A percentile compares a stretch with the other conserved stretches of the same genome.
These are phyloP conservation scores for Allacma fusca DNA, from an alignment of 2,888 invertebrate genomes.

Conservation along the genomic window DNA sequence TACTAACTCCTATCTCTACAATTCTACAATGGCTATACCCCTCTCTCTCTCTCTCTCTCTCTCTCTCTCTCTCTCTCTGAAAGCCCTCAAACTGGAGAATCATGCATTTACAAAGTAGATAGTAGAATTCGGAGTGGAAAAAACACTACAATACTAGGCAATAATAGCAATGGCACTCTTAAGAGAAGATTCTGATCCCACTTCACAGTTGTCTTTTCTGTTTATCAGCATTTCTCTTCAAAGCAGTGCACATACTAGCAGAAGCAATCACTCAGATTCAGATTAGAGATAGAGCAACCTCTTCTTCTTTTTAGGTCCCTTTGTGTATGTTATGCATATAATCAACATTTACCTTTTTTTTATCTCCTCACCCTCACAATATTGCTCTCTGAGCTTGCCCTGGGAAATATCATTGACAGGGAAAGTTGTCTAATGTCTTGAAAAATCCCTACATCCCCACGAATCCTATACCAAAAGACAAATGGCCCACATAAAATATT, in stretches of 20 bases:
- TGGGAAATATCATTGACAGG: no score
- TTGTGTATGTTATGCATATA: constrained; percentile 5
- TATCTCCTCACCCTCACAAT: constrained; percentile 17
- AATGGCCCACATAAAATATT: no score
- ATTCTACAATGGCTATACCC: not conserved
- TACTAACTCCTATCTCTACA: no score
- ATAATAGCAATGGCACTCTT: not conserved
- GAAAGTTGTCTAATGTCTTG: no score
- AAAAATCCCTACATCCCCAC: no score
- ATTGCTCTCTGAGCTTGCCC: not conserved
- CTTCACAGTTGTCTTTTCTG: constrained; percentile 22
- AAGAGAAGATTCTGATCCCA: not conserved
- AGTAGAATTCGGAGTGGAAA: not conserved
- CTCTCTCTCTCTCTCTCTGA: not conserved
- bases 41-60: constrained; percentile 24
- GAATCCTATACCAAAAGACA: no score
- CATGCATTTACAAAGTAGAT: no score
- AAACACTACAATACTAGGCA: not conserved
- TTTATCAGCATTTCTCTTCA: constrained; percentile 24
- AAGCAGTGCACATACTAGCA: constrained; percentile 33
- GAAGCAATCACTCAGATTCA: constrained; percentile 19
- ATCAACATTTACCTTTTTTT: constrained; percentile 19
- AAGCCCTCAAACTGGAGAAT: no score
- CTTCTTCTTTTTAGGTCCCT: not conserved
- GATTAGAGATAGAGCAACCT: constrained; percentile 32